Base-by-base conservation (phyloP, 2,113 vertebrate species). In the Trachemys scripta region DNA sequence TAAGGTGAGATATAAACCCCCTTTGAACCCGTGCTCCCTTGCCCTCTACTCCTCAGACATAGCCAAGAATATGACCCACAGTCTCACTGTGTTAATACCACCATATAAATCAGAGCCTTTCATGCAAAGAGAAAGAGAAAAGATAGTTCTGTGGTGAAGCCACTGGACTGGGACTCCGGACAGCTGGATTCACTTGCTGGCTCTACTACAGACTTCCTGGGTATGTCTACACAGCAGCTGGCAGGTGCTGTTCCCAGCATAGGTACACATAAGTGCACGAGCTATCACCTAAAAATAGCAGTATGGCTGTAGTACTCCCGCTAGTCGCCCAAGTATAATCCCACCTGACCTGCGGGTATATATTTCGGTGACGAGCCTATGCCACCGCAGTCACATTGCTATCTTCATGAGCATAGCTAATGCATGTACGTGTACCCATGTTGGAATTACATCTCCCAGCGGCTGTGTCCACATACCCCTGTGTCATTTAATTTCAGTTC, bases 181-280 rank as follows among this genome's bases (percentile, higher is more conserved):
- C 69, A 4, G 9, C 1, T 1, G 0, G 2, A 5, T 16, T 85
- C 76, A 24, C 69, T 49, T 13, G 12, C 75, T 85, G 0, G 0
- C 42, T 29, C 16, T 4, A 14, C 45, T 2, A 0, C 50, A 51
- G 54, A 16, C 12, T 35, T 84, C 51, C 51, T 76, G 35, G 59
- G 31, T 69, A 69, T 5, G 8, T 38, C 65, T 69, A 69, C 35
- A 69, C 35, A 69, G 35, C 2, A n/a, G 35, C 65, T 38, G 14
- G 65, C 35, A 38, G 65, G 35, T 69, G 17, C 7, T 19, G 17
- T 65, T n/a, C 35, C 35, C 35, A 69, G 65, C 16, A n/a, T 20
- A 19, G 35, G 14, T 38, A n/a, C 16, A 69, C 35, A 8, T 69
- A n/a, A 19, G 35, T 69, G 35, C 35, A 69, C 35, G 4, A 69